A percentile compares a stretch with the other conserved stretches of the same genome.
phyloP scores from a whole-genome alignment of 2,113 vertebrate species.

The Cebus imitator region DNA sequence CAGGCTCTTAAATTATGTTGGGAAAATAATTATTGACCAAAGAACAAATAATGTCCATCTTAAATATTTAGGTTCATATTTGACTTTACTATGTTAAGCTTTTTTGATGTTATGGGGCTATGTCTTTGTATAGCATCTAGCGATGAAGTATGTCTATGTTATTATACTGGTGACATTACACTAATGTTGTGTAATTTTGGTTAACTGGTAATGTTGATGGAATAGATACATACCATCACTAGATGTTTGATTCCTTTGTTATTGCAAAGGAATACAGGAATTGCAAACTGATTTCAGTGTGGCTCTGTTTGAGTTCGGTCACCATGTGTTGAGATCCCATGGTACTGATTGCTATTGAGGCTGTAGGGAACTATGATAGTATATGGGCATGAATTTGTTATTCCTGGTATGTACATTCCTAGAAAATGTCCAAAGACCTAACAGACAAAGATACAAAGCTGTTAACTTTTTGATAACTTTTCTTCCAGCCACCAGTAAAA shows the following conservation, averaged over 20 bases:
- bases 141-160: background rate
- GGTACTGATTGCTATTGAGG: background rate
- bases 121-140: background rate
- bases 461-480: background rate
- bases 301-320: background rate
- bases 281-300: too few relatives aligned
- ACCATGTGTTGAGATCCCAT: background rate
- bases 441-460: background rate
- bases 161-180: background rate
- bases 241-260: too few relatives aligned
- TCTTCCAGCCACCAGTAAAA: background rate
- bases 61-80: slow-evolving; percentile 60
- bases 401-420: background rate
- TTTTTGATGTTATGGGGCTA: background rate
- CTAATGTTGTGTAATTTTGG: too few relatives aligned
- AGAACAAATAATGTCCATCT: slow-evolving; percentile 62
- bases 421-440: background rate
- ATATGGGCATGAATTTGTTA: background rate
- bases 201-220: too few relatives aligned
- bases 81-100: background rate
- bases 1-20: slow-evolving; percentile 34
- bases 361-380: background rate
- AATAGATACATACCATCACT: too few relatives aligned
- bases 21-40: slow-evolving; percentile 61
- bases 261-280: too few relatives aligned